phyloP scores from a whole-genome alignment of 2,797 vertebrate genomes.

The Enteromius mattozi region DNA sequence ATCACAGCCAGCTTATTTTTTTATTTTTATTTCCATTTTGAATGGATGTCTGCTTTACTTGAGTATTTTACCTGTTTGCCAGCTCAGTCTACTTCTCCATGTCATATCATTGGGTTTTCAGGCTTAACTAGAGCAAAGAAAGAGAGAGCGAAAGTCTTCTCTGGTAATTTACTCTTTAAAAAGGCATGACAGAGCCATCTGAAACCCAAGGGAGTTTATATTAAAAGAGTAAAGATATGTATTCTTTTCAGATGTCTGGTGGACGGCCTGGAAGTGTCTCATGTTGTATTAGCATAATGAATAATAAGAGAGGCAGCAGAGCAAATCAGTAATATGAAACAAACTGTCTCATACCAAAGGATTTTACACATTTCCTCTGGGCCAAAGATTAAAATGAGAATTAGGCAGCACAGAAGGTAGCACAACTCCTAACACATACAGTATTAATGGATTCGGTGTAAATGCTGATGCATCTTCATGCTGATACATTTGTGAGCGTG shows the following conservation, averaged over 20 bases:
- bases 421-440: conserved; percentile 7
- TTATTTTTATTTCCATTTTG: neutral
- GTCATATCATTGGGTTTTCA: neutral
- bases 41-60: neutral
- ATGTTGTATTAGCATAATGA: conserved; percentile 19
- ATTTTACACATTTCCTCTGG: conserved; percentile 18
- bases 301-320: conserved; percentile 21
- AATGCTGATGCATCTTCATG: conserved; percentile 14
- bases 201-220: neutral
- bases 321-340: conserved; percentile 26
- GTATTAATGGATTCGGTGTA: conserved; percentile 3
- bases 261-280: neutral
- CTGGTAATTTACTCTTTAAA: conserved; percentile 11
- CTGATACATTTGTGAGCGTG: neutral
- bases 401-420: neutral
- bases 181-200: conserved; percentile 23
- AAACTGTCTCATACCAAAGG: neutral
- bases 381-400: conserved; percentile 12
- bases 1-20: neutral
- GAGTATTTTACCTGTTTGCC: neutral
- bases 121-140: conserved; percentile 5
- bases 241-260: neutral
- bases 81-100: neutral
- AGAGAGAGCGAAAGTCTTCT: neutral
- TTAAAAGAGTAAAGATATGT: neutral